Evolutionary conservation across 2,888 invertebrate species (phyloP).

Genomic region (Ormyrus pomaceus): DNA sequence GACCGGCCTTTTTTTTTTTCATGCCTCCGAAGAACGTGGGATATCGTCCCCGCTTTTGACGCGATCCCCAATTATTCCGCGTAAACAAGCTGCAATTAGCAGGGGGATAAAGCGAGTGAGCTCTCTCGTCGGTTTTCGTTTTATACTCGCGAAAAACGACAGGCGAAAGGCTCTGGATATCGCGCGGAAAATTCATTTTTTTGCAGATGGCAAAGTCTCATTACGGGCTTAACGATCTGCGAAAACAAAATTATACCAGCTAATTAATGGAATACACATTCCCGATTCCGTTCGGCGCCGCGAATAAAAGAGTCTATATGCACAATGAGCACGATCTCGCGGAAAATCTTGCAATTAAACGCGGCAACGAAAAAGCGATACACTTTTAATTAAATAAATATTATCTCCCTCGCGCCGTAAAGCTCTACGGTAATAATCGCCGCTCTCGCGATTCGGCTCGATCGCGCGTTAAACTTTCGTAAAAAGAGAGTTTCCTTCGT

Average conservation of each 20-base stretch:
- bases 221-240: not conserved
- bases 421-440: conserved; percentile 17
- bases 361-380: conserved; percentile 17
- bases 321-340: conserved; percentile 19
- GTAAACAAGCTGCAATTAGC: too few relatives aligned
- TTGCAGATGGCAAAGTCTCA: too few relatives aligned
- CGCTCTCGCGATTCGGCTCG: not conserved
- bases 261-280: conserved; percentile 11
- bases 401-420: not conserved
- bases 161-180: too few relatives aligned
- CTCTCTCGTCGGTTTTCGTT: too few relatives aligned
- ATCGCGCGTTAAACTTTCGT: not conserved
- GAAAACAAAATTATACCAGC: conserved; percentile 4
- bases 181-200: too few relatives aligned
- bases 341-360: conserved; percentile 22
- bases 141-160: too few relatives aligned
- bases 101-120: too few relatives aligned
- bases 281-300: not conserved
- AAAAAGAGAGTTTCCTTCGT: too few relatives aligned
- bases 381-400: conserved; percentile 47
- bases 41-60: too few relatives aligned
- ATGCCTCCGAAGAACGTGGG: too few relatives aligned
- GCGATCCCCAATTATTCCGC: too few relatives aligned
- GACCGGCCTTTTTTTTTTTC: too few relatives aligned
- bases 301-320: not conserved